Percentiles rank a stretch among this genome's conserved stretches.
Conservation (phyloP, 2,113 vertebrate genomes). For the Morphnarchus princeps region DNA sequence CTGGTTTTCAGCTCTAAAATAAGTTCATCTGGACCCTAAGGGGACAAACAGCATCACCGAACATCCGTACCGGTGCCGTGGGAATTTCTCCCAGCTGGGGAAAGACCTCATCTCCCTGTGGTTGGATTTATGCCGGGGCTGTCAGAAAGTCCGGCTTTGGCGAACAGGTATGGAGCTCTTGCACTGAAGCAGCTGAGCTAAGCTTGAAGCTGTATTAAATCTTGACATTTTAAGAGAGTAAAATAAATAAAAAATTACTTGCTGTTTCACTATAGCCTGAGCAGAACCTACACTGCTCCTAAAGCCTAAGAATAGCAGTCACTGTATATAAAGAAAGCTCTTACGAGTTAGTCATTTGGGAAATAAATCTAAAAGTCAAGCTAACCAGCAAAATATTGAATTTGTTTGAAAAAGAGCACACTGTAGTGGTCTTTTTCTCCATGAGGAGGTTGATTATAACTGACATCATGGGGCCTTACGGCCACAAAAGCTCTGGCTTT, state of each 20-base stretch:
- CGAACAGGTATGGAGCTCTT: background rate
- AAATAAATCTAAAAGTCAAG: conserved; percentile 36
- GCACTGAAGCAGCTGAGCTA: background rate
- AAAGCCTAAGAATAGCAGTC: background rate
- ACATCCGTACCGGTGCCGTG: fast-evolving
- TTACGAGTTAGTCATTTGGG: background rate
- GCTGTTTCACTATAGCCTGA: background rate
- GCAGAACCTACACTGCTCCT: background rate
- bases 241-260: background rate
- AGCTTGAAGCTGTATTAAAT: background rate
- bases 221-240: background rate
- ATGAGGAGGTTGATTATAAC: background rate
- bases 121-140: background rate
- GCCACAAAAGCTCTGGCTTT: background rate
- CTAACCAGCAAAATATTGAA: background rate
- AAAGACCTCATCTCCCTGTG: fast-evolving
- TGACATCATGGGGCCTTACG: background rate
- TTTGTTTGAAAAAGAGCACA: background rate
- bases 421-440: background rate
- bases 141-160: background rate
- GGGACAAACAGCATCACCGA: background rate
- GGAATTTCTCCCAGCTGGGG: background rate
- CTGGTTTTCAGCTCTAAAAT: background rate
- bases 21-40: fast-evolving
- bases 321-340: background rate